Evolutionary conservation across 2,888 invertebrate species (phyloP).

Genomic region (Agrotis ipsilon): DNA sequence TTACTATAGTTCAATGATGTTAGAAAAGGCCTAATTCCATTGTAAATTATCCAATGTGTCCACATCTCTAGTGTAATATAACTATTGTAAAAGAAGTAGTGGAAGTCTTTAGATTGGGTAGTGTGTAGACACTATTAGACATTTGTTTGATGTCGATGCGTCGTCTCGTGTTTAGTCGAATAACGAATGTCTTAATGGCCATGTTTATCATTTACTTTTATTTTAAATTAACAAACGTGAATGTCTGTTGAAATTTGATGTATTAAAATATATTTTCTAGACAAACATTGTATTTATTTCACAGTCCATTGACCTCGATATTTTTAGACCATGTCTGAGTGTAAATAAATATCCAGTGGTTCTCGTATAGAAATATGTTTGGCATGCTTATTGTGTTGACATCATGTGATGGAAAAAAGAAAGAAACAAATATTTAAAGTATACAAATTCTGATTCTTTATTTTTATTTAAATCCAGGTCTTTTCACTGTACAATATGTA

Average conservation of each 20-base stretch:
- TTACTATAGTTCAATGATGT: constrained; percentile 10
- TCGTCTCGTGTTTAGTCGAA: constrained; percentile 73
- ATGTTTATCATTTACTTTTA: constrained; percentile 79
- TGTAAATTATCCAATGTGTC: constrained; percentile 72
- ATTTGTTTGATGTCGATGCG: constrained; percentile 65
- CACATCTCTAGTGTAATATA: constrained; percentile 78
- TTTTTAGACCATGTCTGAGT: constrained; percentile 2
- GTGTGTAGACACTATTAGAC: constrained; percentile 69
- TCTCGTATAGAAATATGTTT: background rate
- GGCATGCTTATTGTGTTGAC: background rate
- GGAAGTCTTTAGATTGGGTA: constrained; percentile 72
- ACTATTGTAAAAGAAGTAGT: constrained; percentile 72
- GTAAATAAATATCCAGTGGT: background rate
- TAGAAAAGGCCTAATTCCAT: constrained; percentile 65
- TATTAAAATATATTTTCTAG: constrained; percentile 91
- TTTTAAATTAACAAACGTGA: constrained; percentile 83
- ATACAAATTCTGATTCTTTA: constrained; percentile 88
- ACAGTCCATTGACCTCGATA: background rate
- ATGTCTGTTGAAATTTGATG: constrained; percentile 89
- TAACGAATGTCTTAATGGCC: constrained; percentile 71
- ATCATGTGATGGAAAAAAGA: constrained; percentile 22
- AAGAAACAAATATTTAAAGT: constrained; percentile 78
- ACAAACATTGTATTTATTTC: constrained; percentile 72
- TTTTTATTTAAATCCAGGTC: constrained; percentile 76
- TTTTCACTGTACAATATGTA: constrained; percentile 79